Evolutionary conservation across 2,113 vertebrate species (phyloP).

Genomic region (Melanerpes aurifrons): DNA sequence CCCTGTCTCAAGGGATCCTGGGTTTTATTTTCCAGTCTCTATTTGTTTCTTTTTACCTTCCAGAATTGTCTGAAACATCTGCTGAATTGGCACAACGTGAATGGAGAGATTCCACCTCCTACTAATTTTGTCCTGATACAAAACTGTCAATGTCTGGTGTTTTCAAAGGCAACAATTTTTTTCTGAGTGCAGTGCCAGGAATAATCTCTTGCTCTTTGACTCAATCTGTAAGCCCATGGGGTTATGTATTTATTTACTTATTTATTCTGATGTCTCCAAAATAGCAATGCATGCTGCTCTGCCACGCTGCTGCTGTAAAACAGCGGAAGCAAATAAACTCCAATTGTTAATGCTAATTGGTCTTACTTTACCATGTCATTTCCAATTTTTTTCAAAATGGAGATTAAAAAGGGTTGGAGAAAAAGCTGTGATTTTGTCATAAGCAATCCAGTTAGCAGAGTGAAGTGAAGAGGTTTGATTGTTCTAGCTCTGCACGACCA

Average conservation of each 20-base stretch:
- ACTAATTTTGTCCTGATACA: constrained; percentile 28
- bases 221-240: constrained; percentile 52
- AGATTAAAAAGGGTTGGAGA: constrained; percentile 54
- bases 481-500: constrained; percentile 27
- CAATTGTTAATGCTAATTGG: constrained; percentile 66
- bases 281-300: background rate
- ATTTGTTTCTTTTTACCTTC: constrained; percentile 7
- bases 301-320: constrained; percentile 33
- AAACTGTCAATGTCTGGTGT: constrained; percentile 55
- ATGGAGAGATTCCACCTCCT: constrained; percentile 19
- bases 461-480: constrained; percentile 44
- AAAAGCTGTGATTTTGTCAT: constrained; percentile 66
- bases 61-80: constrained; percentile 13
- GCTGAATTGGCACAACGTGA: constrained; percentile 13
- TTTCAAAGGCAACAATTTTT: constrained; percentile 59
- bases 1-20: background rate
- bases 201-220: constrained; percentile 61
- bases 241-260: constrained; percentile 62
- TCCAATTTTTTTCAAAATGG: constrained; percentile 55
- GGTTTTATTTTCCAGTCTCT: background rate
- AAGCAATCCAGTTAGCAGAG: constrained; percentile 40
- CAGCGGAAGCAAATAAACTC: constrained; percentile 33
- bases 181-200: constrained; percentile 57
- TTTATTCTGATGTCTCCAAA: constrained; percentile 66
- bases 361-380: constrained; percentile 63